Conservation (phyloP, 2,888 invertebrate species). For the Prenolepis imparis region DNA sequence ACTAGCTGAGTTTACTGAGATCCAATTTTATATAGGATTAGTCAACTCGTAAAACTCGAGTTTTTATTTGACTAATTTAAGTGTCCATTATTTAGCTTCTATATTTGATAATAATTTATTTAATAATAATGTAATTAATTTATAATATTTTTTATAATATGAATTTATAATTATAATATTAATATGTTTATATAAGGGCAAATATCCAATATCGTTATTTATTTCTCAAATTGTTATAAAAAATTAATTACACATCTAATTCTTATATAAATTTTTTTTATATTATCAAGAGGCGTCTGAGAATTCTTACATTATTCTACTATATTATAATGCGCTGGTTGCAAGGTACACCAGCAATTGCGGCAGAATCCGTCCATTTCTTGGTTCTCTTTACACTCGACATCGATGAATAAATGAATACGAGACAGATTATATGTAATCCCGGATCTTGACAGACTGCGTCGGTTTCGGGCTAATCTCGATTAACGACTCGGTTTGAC, state of each 20-base stretch:
- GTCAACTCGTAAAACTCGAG: too few relatives aligned
- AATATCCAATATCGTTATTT: neutral
- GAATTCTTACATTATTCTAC: neutral
- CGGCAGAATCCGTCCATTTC: too few relatives aligned
- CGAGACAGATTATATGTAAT: neutral
- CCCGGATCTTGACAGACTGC: neutral
- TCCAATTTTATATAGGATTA: too few relatives aligned
- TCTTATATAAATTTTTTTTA: neutral
- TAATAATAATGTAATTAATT: neutral
- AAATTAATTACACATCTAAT: neutral
- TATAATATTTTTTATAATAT: constrained; percentile 11
- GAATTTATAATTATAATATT: too few relatives aligned
- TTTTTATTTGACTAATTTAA: too few relatives aligned
- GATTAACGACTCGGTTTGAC: constrained; percentile 7
- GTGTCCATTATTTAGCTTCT: too few relatives aligned
- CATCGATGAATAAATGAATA: neutral
- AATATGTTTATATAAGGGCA: neutral
- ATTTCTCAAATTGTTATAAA: neutral
- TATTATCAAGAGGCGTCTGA: neutral
- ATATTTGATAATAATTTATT: neutral
- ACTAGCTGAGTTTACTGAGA: too few relatives aligned
- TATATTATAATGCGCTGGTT: neutral
- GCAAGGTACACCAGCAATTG: too few relatives aligned
- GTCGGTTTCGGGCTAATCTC: neutral
- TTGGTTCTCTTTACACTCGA: neutral